These are phyloP conservation scores for Brachymystax lenok DNA, from an alignment of 2,797 vertebrate genomes.

Conservation along the genomic window DNA sequence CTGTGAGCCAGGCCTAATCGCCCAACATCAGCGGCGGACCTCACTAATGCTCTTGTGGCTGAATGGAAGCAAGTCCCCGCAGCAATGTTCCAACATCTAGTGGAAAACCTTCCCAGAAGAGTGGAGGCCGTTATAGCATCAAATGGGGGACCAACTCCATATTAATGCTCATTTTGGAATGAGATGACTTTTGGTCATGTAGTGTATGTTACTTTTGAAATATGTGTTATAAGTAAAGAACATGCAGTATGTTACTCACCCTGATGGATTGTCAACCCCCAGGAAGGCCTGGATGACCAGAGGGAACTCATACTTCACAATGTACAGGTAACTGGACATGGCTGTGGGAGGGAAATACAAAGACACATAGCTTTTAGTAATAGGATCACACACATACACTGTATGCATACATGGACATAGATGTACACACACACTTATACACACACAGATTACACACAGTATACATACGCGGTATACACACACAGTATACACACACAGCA, in stretches of 20 bases:
- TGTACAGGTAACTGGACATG: conserved; percentile 99
- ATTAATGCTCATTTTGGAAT: too few relatives aligned
- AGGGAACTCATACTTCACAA: conserved; percentile 97
- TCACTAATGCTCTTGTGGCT: too few relatives aligned
- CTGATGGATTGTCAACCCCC: conserved; percentile 82
- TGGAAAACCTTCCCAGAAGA: too few relatives aligned
- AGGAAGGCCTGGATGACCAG: conserved; percentile 97
- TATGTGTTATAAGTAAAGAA: not conserved
- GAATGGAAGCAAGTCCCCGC: too few relatives aligned
- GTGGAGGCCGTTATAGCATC: too few relatives aligned
- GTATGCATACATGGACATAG: conserved; percentile 6
- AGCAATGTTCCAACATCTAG: too few relatives aligned
- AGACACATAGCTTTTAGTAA: conserved; percentile 6
- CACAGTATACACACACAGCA: too few relatives aligned
- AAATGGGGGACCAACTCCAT: too few relatives aligned
- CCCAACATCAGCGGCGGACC: too few relatives aligned
- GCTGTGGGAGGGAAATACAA: conserved; percentile 68
- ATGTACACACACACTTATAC: not conserved
- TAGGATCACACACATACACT: conserved; percentile 12
- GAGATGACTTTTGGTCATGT: too few relatives aligned
- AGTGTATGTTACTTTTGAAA: not conserved
- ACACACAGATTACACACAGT: not conserved
- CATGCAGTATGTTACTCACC: conserved; percentile 76
- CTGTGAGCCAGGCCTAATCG: too few relatives aligned
- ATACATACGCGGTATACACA: too few relatives aligned